Conservation (phyloP, 2,113 vertebrate genomes). For the Platycercus adscitus region DNA sequence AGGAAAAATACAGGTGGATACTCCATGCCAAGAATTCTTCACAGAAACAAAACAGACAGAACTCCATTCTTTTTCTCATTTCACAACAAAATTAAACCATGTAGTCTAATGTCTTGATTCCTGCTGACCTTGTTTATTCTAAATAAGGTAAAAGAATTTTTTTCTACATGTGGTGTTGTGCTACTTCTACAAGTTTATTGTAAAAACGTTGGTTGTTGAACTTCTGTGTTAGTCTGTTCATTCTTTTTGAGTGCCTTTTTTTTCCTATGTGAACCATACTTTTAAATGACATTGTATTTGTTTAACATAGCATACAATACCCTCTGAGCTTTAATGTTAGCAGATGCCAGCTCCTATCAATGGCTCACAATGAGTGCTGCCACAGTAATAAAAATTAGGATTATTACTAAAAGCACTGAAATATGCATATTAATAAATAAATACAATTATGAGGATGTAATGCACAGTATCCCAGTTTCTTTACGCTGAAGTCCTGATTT, state of each 20-base stretch:
- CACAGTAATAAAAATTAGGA: slow-evolving; percentile 8
- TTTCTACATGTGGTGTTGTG: not conserved
- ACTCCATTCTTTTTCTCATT: not conserved
- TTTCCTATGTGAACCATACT: not conserved
- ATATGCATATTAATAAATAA: not conserved
- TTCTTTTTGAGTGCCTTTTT: not conserved
- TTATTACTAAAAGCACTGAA: slow-evolving; percentile 49
- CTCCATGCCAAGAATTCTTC: not conserved
- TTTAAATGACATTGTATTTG: slow-evolving; percentile 57
- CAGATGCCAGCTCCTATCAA: not conserved
- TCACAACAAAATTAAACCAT: not conserved
- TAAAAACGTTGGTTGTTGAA: not conserved
- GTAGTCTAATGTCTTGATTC: not conserved
- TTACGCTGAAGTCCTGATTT: slow-evolving; percentile 67
- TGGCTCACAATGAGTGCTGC: not conserved
- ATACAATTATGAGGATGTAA: slow-evolving; percentile 41
- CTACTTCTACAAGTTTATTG: not conserved
- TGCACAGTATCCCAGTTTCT: slow-evolving; percentile 41
- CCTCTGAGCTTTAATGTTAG: not conserved
- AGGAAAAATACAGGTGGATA: not conserved
- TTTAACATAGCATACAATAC: slow-evolving; percentile 25
- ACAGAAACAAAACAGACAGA: not conserved
- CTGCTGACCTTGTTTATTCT: not conserved
- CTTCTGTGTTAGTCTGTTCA: not conserved
- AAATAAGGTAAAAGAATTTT: not conserved